Percentiles rank a stretch among this genome's conserved stretches.
phyloP scores from a whole-genome alignment of 2,888 invertebrate species.

The Patella caerulea region DNA sequence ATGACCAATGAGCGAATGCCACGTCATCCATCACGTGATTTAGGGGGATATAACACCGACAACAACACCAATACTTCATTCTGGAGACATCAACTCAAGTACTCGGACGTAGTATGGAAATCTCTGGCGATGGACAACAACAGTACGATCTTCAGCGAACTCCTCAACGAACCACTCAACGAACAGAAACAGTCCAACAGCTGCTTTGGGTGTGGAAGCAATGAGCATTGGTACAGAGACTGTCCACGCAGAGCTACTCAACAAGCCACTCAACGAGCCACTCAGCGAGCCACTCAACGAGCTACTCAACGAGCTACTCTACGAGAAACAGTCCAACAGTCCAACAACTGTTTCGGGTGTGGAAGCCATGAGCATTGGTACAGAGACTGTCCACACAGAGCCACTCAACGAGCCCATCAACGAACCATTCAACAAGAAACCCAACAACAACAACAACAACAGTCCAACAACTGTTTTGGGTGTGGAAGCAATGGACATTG shows the following conservation, averaged over 20 bases:
- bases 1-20: background rate
- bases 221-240: background rate
- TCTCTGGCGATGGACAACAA: too few relatives aligned
- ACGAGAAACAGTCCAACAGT: too few relatives aligned
- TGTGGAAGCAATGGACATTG: background rate
- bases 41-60: background rate
- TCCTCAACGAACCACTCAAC: too few relatives aligned
- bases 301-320: too few relatives aligned
- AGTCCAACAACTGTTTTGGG: background rate
- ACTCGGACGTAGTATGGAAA: too few relatives aligned
- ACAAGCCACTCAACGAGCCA: too few relatives aligned
- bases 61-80: background rate
- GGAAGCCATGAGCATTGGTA: background rate
- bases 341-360: background rate
- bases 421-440: background rate
- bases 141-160: too few relatives aligned
- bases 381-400: too few relatives aligned
- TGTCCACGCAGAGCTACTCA: background rate
- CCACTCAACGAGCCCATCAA: background rate
- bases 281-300: too few relatives aligned
- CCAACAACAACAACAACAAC: too few relatives aligned
- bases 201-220: background rate
- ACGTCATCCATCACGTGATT: background rate
- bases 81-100: background rate
- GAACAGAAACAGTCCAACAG: too few relatives aligned